Conservation (phyloP, 1,140 invertebrate species). For the Drosophila punjabiensis region DNA sequence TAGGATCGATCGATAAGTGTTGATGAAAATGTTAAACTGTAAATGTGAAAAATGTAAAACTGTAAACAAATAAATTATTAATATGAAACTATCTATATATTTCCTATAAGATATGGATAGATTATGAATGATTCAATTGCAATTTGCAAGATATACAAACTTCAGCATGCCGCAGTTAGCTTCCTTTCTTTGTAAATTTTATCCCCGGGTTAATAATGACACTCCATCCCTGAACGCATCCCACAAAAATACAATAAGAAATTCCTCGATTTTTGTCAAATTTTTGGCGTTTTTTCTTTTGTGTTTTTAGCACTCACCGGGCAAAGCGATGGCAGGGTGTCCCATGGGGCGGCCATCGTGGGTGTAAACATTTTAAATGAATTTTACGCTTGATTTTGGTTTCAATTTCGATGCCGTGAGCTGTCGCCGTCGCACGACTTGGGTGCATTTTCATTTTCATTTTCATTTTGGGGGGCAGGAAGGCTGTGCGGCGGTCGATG, state of each 20-base stretch:
- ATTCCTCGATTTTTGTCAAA: slow-evolving; percentile 30
- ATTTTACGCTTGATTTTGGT: slow-evolving; percentile 80
- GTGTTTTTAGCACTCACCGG: slow-evolving; percentile 49
- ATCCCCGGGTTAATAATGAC: neutral
- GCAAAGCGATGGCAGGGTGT: neutral
- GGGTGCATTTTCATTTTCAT: slow-evolving; percentile 46
- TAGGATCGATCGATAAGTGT: too few species aligned
- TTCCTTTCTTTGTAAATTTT: neutral
- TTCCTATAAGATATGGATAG: too few species aligned
- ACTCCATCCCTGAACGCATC: slow-evolving; percentile 30
- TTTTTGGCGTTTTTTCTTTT: slow-evolving; percentile 28
- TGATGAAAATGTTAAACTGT: too few species aligned
- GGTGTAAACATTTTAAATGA: slow-evolving; percentile 74
- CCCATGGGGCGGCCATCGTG: slow-evolving; percentile 4
- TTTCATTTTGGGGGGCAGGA: neutral
- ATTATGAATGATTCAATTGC: too few species aligned
- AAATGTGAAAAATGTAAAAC: too few species aligned
- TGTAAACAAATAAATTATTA: too few species aligned
- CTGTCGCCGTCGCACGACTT: slow-evolving; percentile 31
- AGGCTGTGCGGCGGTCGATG: neutral
- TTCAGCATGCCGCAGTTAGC: too few species aligned
- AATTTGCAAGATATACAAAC: too few species aligned
- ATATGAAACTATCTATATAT: too few species aligned
- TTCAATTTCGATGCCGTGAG: slow-evolving; percentile 71
- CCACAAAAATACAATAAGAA: slow-evolving; percentile 14